Conservation (phyloP, 2,888 invertebrate species). For the Aphodius granarius region DNA sequence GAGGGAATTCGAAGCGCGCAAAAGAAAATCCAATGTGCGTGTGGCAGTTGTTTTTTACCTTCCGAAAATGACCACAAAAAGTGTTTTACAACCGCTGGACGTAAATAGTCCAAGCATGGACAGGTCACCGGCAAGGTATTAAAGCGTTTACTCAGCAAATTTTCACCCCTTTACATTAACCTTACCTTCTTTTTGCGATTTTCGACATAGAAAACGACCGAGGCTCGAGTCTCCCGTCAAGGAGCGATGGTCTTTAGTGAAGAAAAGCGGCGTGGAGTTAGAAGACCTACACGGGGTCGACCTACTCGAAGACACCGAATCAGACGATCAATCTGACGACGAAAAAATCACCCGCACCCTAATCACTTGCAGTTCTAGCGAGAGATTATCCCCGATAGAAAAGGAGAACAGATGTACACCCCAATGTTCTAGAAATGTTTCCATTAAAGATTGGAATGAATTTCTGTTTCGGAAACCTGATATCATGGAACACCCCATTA, state of each 20-base stretch:
- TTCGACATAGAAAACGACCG: slow-evolving; percentile 49
- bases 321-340: slow-evolving; percentile 29
- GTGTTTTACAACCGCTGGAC: slow-evolving; percentile 43
- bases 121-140: slow-evolving; percentile 46
- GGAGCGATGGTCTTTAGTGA: slow-evolving; percentile 45
- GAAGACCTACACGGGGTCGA: slow-evolving; percentile 63
- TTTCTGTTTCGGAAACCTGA: slow-evolving; percentile 38
- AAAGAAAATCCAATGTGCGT: slow-evolving; percentile 1
- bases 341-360: slow-evolving; percentile 18
- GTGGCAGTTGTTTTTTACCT: not conserved
- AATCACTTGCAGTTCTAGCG: not conserved
- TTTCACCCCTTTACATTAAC: not conserved
- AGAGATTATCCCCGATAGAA: slow-evolving; percentile 12
- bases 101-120: slow-evolving; percentile 39
- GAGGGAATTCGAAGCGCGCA: not conserved
- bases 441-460: slow-evolving; percentile 43
- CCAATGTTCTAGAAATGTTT: slow-evolving; percentile 26
- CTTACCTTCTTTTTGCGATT: slow-evolving; percentile 14
- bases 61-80: slow-evolving; percentile 35
- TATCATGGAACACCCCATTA: slow-evolving; percentile 31
- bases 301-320: slow-evolving; percentile 55
- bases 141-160: not conserved
- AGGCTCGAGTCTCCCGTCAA: slow-evolving; percentile 41
- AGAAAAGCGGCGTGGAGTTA: slow-evolving; percentile 49
- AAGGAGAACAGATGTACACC: slow-evolving; percentile 20